Conservation (phyloP, 2,888 invertebrate species). For the Morpho deidamia region DNA sequence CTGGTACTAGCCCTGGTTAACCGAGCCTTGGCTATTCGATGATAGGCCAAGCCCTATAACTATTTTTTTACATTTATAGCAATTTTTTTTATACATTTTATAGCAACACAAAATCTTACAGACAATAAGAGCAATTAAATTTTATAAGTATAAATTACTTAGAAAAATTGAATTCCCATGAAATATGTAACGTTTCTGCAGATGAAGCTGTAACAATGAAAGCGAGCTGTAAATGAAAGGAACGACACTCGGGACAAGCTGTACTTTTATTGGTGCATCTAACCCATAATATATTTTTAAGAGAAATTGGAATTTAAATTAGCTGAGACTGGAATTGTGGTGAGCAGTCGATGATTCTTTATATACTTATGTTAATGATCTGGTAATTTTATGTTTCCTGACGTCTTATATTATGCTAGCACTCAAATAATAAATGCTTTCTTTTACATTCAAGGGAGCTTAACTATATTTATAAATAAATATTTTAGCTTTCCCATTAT, state of each 20-base stretch:
- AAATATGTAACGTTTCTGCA: constrained; percentile 31
- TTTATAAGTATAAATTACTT: constrained; percentile 8
- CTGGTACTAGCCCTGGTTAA: too few relatives aligned
- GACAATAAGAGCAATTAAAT: background rate
- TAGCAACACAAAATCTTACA: too few relatives aligned
- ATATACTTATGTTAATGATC: background rate
- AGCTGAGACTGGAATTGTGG: constrained; percentile 38
- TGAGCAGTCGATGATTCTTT: constrained; percentile 37
- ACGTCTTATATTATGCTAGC: background rate
- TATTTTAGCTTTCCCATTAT: too few relatives aligned
- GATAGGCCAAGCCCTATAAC: too few relatives aligned
- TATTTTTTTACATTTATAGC: too few relatives aligned
- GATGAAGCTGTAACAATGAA: constrained; percentile 49
- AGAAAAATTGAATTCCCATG: constrained; percentile 21
- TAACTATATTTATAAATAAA: too few relatives aligned
- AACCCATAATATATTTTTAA: constrained; percentile 52
- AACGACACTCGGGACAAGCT: constrained; percentile 31
- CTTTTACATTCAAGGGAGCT: too few relatives aligned
- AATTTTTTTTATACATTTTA: too few relatives aligned
- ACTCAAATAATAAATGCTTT: too few relatives aligned
- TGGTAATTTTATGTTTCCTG: constrained; percentile 9
- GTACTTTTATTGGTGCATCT: constrained; percentile 41
- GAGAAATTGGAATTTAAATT: constrained; percentile 60
- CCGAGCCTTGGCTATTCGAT: too few relatives aligned
- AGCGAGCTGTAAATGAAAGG: constrained; percentile 33